These are phyloP conservation scores for Rhizomys pruinosus DNA, from an alignment of 2,113 vertebrate genomes.

Conservation along the genomic window DNA sequence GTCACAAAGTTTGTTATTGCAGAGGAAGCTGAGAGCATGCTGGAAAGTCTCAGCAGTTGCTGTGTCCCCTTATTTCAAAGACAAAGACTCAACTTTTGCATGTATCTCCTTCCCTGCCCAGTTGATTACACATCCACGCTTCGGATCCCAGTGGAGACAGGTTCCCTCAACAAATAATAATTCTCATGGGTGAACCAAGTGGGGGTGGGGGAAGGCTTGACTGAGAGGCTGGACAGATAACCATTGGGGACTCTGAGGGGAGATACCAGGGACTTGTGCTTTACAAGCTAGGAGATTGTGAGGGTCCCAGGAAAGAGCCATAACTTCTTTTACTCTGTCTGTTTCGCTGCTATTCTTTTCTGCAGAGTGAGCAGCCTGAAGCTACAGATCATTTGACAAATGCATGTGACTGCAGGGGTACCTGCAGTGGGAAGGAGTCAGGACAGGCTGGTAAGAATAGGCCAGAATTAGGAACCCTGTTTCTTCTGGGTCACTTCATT, in stretches of 20 bases:
- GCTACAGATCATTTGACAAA: conserved; percentile 76
- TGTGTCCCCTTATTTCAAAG: not conserved
- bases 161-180: not conserved
- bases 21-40: conserved; percentile 25
- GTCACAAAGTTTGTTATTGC: conserved; percentile 77
- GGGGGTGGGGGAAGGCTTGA: not conserved
- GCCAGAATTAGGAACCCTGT: not conserved
- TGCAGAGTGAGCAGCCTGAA: conserved; percentile 73
- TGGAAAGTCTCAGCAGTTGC: not conserved
- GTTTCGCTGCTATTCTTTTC: conserved; percentile 16
- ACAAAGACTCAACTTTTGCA: not conserved
- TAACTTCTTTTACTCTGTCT: not conserved
- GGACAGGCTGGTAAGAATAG: conserved; percentile 13
- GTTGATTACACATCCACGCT: not conserved
- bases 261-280: not conserved
- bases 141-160: not conserved
- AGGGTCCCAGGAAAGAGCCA: conserved; percentile 18
- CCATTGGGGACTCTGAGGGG: not conserved
- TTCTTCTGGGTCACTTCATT: not conserved
- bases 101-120: not conserved
- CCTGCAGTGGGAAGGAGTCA: conserved; percentile 73
- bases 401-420: conserved; percentile 81
- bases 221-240: not conserved
- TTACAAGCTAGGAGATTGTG: not conserved
- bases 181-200: not conserved